Evolutionary conservation across 1,140 invertebrate species (phyloP).

Genomic region (Liolophura sinensis): DNA sequence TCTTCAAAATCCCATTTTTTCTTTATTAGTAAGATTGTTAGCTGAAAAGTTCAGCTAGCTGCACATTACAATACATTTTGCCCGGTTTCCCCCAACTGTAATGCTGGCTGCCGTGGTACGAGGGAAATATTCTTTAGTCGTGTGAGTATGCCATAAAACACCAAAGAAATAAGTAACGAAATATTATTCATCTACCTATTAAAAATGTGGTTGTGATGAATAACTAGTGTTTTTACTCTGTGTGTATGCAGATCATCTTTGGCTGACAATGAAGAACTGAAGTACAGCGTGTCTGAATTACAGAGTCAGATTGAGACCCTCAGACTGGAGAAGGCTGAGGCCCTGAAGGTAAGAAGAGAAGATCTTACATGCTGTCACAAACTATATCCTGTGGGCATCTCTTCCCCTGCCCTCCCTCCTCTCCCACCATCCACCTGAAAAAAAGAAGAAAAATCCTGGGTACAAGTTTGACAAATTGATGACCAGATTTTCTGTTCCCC

Average conservation of each 20-base stretch:
- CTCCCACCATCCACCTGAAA: background rate
- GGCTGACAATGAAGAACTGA: slow-evolving; percentile 5
- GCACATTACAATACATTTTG: no score
- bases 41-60: no score
- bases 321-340: slow-evolving; percentile 1
- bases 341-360: slow-evolving; percentile 4
- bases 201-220: background rate
- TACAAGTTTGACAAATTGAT: background rate
- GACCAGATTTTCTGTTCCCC: background rate
- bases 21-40: no score
- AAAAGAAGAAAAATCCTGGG: background rate
- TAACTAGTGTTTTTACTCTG: background rate
- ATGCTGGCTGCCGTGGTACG: no score
- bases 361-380: no score
- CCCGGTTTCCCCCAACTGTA: no score
- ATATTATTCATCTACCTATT: background rate
- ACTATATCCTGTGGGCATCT: no score
- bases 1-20: no score
- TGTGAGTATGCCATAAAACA: no score
- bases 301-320: background rate
- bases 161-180: background rate
- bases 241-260: background rate
- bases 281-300: slow-evolving; percentile 6
- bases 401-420: no score
- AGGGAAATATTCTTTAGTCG: no score